Evolutionary conservation across 1,140 invertebrate species (phyloP), one percentile per base, ranked within the genome.

Genomic region (Pachyrhynchus sulphureomaculatus): DNA sequence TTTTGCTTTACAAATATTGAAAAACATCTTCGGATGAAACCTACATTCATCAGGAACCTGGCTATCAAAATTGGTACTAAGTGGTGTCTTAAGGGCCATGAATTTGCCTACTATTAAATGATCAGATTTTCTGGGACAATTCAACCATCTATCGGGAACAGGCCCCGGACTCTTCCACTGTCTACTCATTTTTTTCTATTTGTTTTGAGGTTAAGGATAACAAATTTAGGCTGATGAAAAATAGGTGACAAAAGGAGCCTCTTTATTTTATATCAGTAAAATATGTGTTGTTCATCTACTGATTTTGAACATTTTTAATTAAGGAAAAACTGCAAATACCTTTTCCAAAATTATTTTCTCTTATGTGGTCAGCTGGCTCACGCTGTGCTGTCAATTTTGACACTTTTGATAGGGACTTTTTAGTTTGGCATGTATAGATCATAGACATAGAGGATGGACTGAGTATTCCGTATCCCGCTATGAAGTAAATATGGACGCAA

Each of bases 81-180:
- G 78, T 2, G 95, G 95, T 8, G 95, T 96, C 77, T 99, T 98
- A 70, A 98, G 96, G 0, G 94, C 92, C 26, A 98, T 72, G 73
- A 93, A 94, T 70, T 90, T 91, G 65, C 87, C 85, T 1, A 83
- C 83, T 56, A 97, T 85, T 24, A 94, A 75, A 21, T 79, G 78
- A 15, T 84, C 75, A 18, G 90, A 84, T 80, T 95, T 96, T 61
- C 94, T 80, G 29, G 96, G 96, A 78, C 95, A 98, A 59, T 91
- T 82, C 0, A 96, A 79, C 96, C 96, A 98, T 62, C 95, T 83
- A 37, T 89, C 87, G 13, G 95, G 95, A 36, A 95, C 76, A 3
- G 85, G 83, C 2, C 87, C 88, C n/a, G 61, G 64, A 59, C 56
- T 52, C 51, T 21, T 54, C 47, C 42, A 48, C 17, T 10, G n/a